Conservation (phyloP, 2,113 vertebrate genomes). For the Actenoides lindsayi region DNA sequence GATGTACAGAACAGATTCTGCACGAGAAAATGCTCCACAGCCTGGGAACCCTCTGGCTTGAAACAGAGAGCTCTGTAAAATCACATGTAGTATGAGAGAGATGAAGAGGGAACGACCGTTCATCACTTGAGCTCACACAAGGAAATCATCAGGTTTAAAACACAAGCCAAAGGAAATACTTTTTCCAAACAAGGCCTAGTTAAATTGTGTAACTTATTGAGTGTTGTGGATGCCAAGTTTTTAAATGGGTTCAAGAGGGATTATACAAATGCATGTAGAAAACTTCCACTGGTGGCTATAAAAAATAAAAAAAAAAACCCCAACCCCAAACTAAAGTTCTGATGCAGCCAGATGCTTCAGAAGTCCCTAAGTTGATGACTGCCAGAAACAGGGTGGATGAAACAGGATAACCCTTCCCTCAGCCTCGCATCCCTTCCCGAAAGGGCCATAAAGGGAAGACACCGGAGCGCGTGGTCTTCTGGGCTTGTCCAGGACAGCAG, state of each 20-base stretch:
- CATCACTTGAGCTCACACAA: constrained; percentile 39
- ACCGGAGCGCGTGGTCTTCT: background rate
- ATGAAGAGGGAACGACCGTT: constrained; percentile 15
- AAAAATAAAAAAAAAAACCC: background rate
- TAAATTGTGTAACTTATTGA: constrained; percentile 51
- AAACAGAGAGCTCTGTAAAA: background rate
- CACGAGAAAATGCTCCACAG: background rate
- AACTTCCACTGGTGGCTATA: background rate
- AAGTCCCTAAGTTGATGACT: background rate
- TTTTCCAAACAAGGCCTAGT: constrained; percentile 49
- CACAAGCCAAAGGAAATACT: constrained; percentile 58
- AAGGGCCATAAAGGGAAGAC: background rate
- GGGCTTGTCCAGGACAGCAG: background rate
- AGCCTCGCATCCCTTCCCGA: background rate
- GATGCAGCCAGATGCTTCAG: constrained; percentile 29
- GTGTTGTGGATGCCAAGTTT: constrained; percentile 31
- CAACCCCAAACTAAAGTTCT: background rate
- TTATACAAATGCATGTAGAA: constrained; percentile 19
- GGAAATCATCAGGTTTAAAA: constrained; percentile 62
- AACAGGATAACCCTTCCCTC: background rate
- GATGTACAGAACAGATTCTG: background rate
- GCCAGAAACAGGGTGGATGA: background rate
- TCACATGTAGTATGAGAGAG: background rate
- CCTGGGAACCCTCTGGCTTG: background rate
- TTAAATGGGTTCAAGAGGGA: constrained; percentile 53